Evolutionary conservation across 2,888 invertebrate genomes (phyloP), one percentile per base, ranked within the genome.

Genomic region (Graphium colonna): DNA sequence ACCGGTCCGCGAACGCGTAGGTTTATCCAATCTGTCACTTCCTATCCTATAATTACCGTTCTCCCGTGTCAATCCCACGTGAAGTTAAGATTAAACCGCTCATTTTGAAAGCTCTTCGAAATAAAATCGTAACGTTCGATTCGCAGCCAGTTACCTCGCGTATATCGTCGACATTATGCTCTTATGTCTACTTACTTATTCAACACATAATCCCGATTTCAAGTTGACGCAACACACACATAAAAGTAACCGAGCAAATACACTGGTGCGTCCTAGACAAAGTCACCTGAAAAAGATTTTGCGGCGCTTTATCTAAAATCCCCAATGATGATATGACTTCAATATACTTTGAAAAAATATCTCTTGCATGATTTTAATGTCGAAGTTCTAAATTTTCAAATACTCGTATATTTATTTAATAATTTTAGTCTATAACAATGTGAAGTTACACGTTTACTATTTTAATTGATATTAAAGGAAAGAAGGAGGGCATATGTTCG

Each of bases 191-290:
- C 48, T 53, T 48, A 53, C 43, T 48, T 48, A 53, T 48, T 53
- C 56, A 60, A 39, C 43, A 40, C 59, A 60, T 60, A 58, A 54
- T 57, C 52, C 51, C 51, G 48, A 57, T 57, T 56, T 61, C 51
- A 56, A 51, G 41, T 48, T 26, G 21, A 45, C 44, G 51, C 58
- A 55, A 49, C 45, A 42, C 51, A 36, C 40, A 46, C 10, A 33
- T 33, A 15, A 47, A 66, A 76, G 73, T 77, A 77, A 71, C 67
- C 68, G 17, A 43, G 43, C 16, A 21, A 42, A 13, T 47, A 26
- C 38, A 52, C 7, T 26, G 12, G 10, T 26, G 8, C n/a, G 45
- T 31, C 40, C 21, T 26, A 28, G 16, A 36, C 15, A 40, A 36
- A 36, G 26, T 42, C 16, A 21, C 31, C 12, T 4, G 33, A 41